Conservation (phyloP, 2,797 vertebrate species). For the Schizopygopsis pylzovi region DNA sequence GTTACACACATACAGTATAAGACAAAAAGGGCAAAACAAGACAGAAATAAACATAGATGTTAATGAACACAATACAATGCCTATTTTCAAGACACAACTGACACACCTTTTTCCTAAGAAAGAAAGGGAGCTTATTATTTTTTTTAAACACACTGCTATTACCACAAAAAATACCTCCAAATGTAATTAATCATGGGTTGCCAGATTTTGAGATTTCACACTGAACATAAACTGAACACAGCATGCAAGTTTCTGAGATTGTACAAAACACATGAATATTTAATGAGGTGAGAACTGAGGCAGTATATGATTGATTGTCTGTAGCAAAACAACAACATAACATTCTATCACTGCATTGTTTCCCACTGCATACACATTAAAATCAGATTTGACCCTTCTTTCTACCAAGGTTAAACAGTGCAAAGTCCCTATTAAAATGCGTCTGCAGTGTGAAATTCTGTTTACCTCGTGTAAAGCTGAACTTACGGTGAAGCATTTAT, state of each 20-base stretch:
- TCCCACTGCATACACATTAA: not conserved
- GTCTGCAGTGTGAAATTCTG: not conserved
- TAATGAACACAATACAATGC: not conserved
- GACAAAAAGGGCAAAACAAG: too few relatives aligned
- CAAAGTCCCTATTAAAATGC: not conserved
- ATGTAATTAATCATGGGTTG: not conserved
- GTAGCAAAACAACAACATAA: not conserved
- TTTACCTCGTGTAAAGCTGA: not conserved
- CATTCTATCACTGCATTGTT: not conserved
- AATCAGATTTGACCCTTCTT: not conserved
- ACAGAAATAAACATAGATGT: not conserved
- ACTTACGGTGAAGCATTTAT: too few relatives aligned
- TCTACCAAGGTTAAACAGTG: not conserved
- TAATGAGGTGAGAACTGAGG: not conserved
- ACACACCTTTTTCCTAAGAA: not conserved
- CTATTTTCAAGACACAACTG: not conserved
- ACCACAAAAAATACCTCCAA: too few relatives aligned
- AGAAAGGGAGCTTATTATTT: not conserved
- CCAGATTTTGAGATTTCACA: not conserved
- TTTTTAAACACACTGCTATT: not conserved
- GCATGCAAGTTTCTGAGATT: constrained; percentile 4
- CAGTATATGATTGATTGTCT: constrained; percentile 12
- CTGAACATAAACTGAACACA: constrained; percentile 1
- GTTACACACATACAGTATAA: too few relatives aligned
- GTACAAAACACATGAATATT: constrained; percentile 26